Base-by-base conservation (phyloP, 2,888 invertebrate genomes). In the Zaprionus lineosus region DNA sequence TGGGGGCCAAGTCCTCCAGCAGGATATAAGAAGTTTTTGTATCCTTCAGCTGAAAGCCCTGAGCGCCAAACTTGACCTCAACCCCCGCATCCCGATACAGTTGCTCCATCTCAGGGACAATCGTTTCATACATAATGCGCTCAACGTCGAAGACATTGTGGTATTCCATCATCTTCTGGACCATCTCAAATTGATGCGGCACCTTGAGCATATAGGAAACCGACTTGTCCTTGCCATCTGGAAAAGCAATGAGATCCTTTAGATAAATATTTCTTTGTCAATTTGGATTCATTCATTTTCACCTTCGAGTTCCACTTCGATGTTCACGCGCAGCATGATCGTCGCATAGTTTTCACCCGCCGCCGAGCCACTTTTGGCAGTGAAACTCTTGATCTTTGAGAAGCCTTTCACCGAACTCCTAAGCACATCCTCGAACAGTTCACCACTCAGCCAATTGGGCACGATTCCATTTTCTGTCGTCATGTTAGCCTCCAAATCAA, bases 301-400 rank as follows among this genome's bases (percentile, higher is more conserved):
- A 87, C 88, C 75, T 43, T 74, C 55, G 1, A 85, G 51, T 31
- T 85, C 77, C 2, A 87, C 48, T n/a, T 83, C 83, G 3, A 88
- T 71, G 18, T 68, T 60, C 1, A 86, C 37, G 6, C 88, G 72
- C 7, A 86, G 37, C 84, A 89, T 86, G 6, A 86, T 58, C 0
- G 88, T 87, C 11, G 84, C 74, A 56, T 86, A 89, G 53, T 89
- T 88, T 57, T 89, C 88, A 1, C 88, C 88, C 2, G 73, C 64
- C 3, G 63, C 63, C 4, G 78, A 56, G 5, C 86, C 88, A 6
- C 68, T 60, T 1, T 12, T 28, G 11, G 60, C 50, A 8, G 52
- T 69, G 11, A 86, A 67, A 1, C 52, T 46, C 3, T 56, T 62
- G 0, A 78, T 73, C 26, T 66, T 51, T 0, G 40, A 37, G 9